Evolutionary conservation across 2,888 invertebrate genomes (phyloP).

Genomic region (Spodoptera exigua): DNA sequence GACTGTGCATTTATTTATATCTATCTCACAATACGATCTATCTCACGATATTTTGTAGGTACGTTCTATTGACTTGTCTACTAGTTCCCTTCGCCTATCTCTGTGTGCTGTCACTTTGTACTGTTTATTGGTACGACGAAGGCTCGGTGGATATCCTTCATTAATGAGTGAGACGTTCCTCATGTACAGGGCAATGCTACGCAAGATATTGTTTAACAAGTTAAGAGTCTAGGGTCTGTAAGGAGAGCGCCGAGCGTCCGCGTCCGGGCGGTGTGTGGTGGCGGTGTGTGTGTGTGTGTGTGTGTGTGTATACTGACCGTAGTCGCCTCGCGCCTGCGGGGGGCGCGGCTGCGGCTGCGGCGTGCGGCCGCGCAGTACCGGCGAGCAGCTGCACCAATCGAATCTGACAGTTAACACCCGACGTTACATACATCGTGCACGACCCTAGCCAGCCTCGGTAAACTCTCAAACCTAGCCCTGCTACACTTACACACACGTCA

Average conservation of each 20-base stretch:
- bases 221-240: neutral
- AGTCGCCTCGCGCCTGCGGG: constrained; percentile 94
- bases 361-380: constrained; percentile 91
- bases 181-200: too few species aligned
- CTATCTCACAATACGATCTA: constrained; percentile 6
- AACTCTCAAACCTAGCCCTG: constrained; percentile 54
- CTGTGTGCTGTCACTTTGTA: constrained; percentile 56
- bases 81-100: constrained; percentile 66
- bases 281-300: constrained; percentile 41
- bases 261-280: constrained; percentile 24
- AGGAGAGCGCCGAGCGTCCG: constrained; percentile 46
- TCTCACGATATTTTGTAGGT: constrained; percentile 16
- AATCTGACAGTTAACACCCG: constrained; percentile 84
- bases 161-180: too few species aligned
- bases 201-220: too few species aligned
- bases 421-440: constrained; percentile 68
- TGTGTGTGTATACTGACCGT: constrained; percentile 92
- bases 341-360: constrained; percentile 86
- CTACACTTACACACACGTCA: constrained; percentile 14
- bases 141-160: constrained; percentile 39
- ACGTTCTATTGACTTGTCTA: constrained; percentile 20
- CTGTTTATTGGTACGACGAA: constrained; percentile 35
- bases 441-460: constrained; percentile 55
- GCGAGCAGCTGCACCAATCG: constrained; percentile 91
- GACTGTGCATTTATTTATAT: constrained; percentile 6